phyloP scores from a whole-genome alignment of 2,888 invertebrate species.

The Drosophila falleni region DNA sequence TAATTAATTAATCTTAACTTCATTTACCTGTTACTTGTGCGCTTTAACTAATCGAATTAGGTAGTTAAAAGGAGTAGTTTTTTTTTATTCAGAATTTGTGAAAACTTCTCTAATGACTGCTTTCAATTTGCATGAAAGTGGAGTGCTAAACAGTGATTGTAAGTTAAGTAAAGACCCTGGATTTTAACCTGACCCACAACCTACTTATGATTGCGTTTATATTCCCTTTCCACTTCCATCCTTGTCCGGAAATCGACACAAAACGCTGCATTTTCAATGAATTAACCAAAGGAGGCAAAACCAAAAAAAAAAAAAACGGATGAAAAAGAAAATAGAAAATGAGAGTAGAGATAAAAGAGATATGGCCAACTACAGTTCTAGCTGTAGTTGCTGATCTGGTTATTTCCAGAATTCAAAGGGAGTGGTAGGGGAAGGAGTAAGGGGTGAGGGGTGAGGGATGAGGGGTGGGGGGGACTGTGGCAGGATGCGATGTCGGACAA shows the following conservation, averaged over 20 bases:
- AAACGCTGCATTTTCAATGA: constrained; percentile 67
- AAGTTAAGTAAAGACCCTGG: neutral
- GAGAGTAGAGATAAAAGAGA: neutral
- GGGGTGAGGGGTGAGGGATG: neutral
- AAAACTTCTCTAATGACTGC: constrained; percentile 57
- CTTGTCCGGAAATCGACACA: constrained; percentile 60
- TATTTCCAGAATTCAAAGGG: constrained; percentile 8
- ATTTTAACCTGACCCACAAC: constrained; percentile 14
- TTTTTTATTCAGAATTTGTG: constrained; percentile 31
- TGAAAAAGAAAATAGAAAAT: neutral
- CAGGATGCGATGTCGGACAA: constrained; percentile 66
- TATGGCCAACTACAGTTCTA: neutral
- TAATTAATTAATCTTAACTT: constrained; percentile 1
- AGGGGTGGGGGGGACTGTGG: neutral
- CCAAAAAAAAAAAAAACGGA: neutral
- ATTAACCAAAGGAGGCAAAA: constrained; percentile 50
- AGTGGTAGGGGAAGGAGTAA: neutral
- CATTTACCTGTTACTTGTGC: constrained; percentile 10
- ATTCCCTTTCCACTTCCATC: constrained; percentile 17
- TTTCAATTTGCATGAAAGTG: constrained; percentile 41
- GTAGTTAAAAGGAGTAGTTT: neutral
- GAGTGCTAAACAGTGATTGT: constrained; percentile 1
- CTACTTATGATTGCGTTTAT: constrained; percentile 45
- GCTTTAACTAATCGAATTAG: neutral
- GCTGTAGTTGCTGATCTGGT: constrained; percentile 16